Base-by-base conservation (phyloP, 2,888 invertebrate genomes). In the Polyommatus iphigenia region DNA sequence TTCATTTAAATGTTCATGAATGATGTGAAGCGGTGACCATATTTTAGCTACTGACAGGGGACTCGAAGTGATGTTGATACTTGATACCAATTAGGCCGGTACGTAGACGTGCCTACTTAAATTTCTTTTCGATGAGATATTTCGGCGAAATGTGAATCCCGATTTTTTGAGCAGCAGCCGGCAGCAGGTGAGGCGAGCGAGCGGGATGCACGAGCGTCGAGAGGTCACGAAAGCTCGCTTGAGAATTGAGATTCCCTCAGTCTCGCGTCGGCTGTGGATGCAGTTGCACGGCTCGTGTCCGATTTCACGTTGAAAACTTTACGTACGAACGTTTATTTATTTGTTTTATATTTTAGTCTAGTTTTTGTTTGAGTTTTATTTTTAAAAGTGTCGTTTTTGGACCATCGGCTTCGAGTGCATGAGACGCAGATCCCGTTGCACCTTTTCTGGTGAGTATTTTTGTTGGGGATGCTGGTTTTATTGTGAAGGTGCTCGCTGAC, bases 141-240 rank as follows among this genome's bases (percentile, higher is more conserved):
- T 93, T 93, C 92, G 91, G 81, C 91, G 92, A 93, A 93, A 90
- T 89, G 87, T 87, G 89, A 87, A 87, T 89, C 89, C 89, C 85
- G 87, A 85, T 89, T 91, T 91, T 91, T 93, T 90, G 85, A 85
- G 82, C 84, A 85, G 89, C 91, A 90, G 90, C 91, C 91, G 91
- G 83, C 84, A 85, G 89, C 91, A 90, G 90, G 91, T 91, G 91
- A 90, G 85, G 85, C 88, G 92, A 84, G 88, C 83, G 91, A 92
- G 91, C 85, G 87, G 89, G 92, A 92, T 87, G 87, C 41, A 36
- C 36, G 29, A 54, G 8, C 71, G 46, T 71, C 41, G 81, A 81
- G 83, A 83, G 82, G 81, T 82, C 67, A 82, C 84, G 87, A 91
- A 91, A 92, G 92, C 92, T 91, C 88, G 84, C 86, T 82, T 83